These are phyloP conservation scores for Brachycybe producta DNA, from an alignment of 2,888 invertebrate genomes.

Conservation along the genomic window DNA sequence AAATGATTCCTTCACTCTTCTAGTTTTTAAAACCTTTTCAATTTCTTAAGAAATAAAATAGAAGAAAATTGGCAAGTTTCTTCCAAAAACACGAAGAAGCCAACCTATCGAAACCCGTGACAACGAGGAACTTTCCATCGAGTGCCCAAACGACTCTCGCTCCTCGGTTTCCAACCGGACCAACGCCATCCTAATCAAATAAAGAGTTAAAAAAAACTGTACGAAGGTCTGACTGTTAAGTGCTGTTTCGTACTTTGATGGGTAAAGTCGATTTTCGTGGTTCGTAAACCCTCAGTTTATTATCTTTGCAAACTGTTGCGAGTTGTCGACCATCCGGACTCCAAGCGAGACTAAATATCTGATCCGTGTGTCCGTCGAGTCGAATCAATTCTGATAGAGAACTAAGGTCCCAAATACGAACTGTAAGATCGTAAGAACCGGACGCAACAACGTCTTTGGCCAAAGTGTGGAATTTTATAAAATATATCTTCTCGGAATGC, in stretches of 20 bases:
- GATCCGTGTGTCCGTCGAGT: constrained; percentile 65
- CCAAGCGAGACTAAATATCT: constrained; percentile 86
- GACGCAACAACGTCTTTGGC: constrained; percentile 74
- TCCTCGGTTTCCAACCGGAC: constrained; percentile 77
- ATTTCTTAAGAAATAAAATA: too few relatives aligned
- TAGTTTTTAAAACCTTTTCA: too few relatives aligned
- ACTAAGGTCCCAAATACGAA: constrained; percentile 66
- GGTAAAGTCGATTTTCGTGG: constrained; percentile 52
- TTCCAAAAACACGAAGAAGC: too few relatives aligned
- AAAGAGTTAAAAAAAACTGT: background rate
- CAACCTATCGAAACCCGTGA: constrained; percentile 89
- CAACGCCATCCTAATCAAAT: constrained; percentile 50
- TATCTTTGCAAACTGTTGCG: constrained; percentile 82
- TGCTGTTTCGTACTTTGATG: constrained; percentile 35
- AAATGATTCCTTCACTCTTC: too few relatives aligned
- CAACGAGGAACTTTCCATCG: constrained; percentile 68
- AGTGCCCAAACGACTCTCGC: constrained; percentile 83
- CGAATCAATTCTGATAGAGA: constrained; percentile 48
- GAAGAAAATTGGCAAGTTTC: too few relatives aligned
- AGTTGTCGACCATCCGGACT: constrained; percentile 75
- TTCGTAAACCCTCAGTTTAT: constrained; percentile 68
- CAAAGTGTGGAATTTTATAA: constrained; percentile 79
- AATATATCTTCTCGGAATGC: constrained; percentile 81
- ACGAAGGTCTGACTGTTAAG: background rate
- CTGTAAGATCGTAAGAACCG: constrained; percentile 77